Evolutionary conservation across 2,888 invertebrate genomes (phyloP).

Genomic region (Philonicus albiceps): DNA sequence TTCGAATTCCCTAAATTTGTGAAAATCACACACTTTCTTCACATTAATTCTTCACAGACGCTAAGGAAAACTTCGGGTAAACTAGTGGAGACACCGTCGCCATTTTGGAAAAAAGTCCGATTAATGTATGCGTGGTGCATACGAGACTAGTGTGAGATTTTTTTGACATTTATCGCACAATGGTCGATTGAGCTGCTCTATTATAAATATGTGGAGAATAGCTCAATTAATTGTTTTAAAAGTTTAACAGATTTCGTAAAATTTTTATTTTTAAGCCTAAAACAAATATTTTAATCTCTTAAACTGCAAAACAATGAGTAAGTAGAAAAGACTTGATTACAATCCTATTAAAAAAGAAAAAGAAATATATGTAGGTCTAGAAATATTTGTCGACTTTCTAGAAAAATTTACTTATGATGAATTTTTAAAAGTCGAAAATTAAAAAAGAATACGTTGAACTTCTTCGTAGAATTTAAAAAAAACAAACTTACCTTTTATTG

Average conservation of each 20-base stretch:
- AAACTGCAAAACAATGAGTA: no score
- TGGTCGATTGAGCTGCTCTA: neutral
- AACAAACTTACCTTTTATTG: no score
- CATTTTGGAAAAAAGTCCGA: constrained; percentile 33
- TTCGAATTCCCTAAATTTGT: neutral
- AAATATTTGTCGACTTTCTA: no score
- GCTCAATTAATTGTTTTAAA: neutral
- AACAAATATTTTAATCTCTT: no score
- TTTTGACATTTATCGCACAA: neutral
- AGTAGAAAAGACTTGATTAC: no score
- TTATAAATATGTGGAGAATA: neutral
- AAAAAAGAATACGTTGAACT: no score
- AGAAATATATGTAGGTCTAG: no score
- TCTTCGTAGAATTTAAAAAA: no score
- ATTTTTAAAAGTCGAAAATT: no score
- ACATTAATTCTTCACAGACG: neutral
- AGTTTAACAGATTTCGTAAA: neutral
- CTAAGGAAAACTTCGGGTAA: constrained; percentile 4
- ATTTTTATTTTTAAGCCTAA: neutral
- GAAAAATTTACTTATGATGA: no score
- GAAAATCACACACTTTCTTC: neutral
- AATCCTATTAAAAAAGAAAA: no score
- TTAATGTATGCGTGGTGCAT: neutral
- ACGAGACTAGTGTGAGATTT: neutral
- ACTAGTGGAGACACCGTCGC: constrained; percentile 9